Percentiles rank a stretch among this genome's conserved stretches.
These are phyloP conservation scores for Drosophila parvula DNA, from an alignment of 1,140 invertebrate species.

Conservation along the genomic window DNA sequence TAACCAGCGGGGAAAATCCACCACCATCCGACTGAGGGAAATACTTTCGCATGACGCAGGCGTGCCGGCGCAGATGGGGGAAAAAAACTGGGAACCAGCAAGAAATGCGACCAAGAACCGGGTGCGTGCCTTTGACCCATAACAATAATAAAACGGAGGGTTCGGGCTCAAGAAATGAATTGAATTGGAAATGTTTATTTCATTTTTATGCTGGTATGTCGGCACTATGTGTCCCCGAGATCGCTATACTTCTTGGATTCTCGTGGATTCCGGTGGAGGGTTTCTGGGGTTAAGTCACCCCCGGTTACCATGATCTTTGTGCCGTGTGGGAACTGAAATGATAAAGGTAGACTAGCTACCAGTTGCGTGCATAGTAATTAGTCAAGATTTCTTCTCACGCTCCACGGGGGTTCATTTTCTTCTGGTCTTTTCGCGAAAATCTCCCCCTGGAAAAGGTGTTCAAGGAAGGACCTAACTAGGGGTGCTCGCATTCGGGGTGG, in stretches of 20 bases:
- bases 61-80: constrained; percentile 54
- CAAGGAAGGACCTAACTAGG: constrained; percentile 8
- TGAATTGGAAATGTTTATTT: constrained; percentile 74
- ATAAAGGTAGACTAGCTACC: constrained; percentile 33
- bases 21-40: constrained; percentile 58
- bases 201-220: constrained; percentile 58
- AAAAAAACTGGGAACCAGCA: constrained; percentile 11
- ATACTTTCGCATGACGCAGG: constrained; percentile 81
- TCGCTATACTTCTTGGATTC: constrained; percentile 19
- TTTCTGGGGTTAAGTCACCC: constrained; percentile 50
- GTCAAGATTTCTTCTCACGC: constrained; percentile 76
- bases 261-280: constrained; percentile 47
- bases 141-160: constrained; percentile 61
- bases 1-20: constrained; percentile 38
- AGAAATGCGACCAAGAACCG: constrained; percentile 25
- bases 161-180: constrained; percentile 63
- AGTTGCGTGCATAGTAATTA: constrained; percentile 74
- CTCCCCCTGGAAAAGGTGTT: constrained; percentile 26
- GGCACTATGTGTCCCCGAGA: constrained; percentile 19
- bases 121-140: constrained; percentile 69
- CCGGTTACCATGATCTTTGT: constrained; percentile 22
- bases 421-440: constrained; percentile 32
- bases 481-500: constrained; percentile 25
- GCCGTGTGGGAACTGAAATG: constrained; percentile 58
- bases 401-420: constrained; percentile 16